Percentiles rank a stretch among this genome's conserved stretches.
These are phyloP conservation scores for Hydrotaea diabolus DNA, from an alignment of 2,888 invertebrate genomes.

Conservation along the genomic window DNA sequence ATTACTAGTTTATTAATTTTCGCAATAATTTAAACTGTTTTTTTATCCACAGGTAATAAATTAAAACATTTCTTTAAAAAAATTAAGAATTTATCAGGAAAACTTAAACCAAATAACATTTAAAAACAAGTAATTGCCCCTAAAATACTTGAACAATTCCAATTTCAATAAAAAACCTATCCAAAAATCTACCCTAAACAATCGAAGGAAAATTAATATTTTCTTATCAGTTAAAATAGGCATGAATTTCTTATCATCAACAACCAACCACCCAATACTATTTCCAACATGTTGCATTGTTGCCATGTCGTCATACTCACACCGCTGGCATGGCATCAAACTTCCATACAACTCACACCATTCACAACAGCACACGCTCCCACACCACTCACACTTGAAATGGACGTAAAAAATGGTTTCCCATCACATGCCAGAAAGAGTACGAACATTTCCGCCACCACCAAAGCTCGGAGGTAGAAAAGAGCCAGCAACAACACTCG, in stretches of 20 bases:
- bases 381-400: neutral
- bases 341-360: slow-evolving; percentile 15
- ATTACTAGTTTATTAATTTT: no score
- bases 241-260: slow-evolving; percentile 7
- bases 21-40: no score
- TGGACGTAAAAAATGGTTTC: slow-evolving; percentile 44
- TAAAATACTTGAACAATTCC: no score
- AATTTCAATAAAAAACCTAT: no score
- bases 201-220: neutral
- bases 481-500: slow-evolving; percentile 53
- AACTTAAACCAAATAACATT: no score
- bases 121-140: no score
- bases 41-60: no score
- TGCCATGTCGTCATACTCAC: neutral
- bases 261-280: neutral
- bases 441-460: neutral
- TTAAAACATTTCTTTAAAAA: no score
- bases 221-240: neutral
- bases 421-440: slow-evolving; percentile 41
- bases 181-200: no score
- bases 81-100: no score
- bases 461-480: slow-evolving; percentile 1
- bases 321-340: slow-evolving; percentile 44
- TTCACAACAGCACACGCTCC: neutral
- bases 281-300: slow-evolving; percentile 23